phyloP scores from a whole-genome alignment of 2,797 vertebrate species.

The Emydoidea blandingii region DNA sequence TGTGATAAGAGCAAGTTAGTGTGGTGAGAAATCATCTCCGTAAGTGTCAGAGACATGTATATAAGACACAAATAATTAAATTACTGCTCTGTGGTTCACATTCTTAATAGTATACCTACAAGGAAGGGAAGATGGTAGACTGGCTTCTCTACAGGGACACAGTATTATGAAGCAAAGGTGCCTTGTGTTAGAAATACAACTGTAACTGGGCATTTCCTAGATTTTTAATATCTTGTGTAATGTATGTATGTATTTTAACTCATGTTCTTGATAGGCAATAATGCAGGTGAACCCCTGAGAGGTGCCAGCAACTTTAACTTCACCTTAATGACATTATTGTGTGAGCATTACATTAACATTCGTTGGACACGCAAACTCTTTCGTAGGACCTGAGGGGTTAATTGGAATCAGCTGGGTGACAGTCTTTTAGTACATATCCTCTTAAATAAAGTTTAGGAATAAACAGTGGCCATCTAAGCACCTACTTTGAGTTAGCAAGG shows the following conservation, averaged over 20 bases:
- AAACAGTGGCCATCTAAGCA: background rate
- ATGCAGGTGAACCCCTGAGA: background rate
- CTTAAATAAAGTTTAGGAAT: background rate
- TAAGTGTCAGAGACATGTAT: background rate
- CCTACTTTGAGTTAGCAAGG: background rate
- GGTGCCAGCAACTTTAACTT: background rate
- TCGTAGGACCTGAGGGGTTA: background rate
- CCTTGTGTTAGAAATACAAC: background rate
- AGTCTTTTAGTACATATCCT: background rate
- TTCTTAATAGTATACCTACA: background rate
- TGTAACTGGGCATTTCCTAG: background rate
- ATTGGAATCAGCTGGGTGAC: background rate
- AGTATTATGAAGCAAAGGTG: accelerated
- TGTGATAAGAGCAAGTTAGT: background rate
- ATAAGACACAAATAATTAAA: background rate
- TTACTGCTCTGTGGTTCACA: background rate
- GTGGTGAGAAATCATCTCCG: background rate
- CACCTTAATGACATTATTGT: background rate
- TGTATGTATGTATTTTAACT: background rate
- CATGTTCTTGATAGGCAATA: background rate
- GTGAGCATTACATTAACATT: background rate
- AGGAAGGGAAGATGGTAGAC: accelerated
- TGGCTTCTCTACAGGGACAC: background rate
- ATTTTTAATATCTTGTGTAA: background rate
- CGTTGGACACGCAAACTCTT: background rate